Conservation (phyloP, 2,113 vertebrate species). For the Pelvicachromis taeniatus region DNA sequence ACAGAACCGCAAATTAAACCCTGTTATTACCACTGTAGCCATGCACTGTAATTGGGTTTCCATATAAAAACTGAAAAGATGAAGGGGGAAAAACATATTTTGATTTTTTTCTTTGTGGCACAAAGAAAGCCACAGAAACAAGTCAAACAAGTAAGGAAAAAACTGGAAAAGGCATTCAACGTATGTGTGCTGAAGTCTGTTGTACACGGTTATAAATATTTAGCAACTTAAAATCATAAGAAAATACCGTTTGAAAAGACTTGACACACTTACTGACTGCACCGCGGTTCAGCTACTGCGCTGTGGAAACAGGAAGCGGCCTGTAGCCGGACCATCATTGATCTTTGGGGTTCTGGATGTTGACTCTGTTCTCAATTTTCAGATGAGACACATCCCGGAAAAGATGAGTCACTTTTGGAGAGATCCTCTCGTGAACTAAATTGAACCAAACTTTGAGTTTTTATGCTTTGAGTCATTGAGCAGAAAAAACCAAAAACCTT, state of each 20-base stretch:
- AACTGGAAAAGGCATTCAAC: not conserved
- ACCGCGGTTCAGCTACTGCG: not conserved
- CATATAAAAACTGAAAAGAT: not conserved
- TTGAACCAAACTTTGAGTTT: constrained; percentile 39
- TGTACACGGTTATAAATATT: not conserved
- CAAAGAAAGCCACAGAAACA: not conserved
- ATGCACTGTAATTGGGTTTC: not conserved
- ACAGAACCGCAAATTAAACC: not conserved
- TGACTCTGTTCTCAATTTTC: constrained; percentile 50
- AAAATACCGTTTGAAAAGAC: not conserved
- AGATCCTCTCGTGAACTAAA: constrained; percentile 15
- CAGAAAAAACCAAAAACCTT: constrained; percentile 4
- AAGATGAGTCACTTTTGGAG: constrained; percentile 61
- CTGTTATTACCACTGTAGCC: not conserved
- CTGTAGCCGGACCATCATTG: not conserved
- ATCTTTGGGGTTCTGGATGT: constrained; percentile 12
- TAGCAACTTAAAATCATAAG: not conserved
- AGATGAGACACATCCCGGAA: constrained; percentile 43
- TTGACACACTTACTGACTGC: not conserved
- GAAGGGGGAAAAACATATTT: not conserved
- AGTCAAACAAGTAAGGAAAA: not conserved
- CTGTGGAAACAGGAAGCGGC: not conserved
- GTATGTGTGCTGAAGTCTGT: not conserved
- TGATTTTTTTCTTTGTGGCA: not conserved
- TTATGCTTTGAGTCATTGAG: constrained; percentile 53